These are phyloP conservation scores for Phoeniculus purpureus DNA, from an alignment of 2,797 vertebrate species.

Conservation along the genomic window DNA sequence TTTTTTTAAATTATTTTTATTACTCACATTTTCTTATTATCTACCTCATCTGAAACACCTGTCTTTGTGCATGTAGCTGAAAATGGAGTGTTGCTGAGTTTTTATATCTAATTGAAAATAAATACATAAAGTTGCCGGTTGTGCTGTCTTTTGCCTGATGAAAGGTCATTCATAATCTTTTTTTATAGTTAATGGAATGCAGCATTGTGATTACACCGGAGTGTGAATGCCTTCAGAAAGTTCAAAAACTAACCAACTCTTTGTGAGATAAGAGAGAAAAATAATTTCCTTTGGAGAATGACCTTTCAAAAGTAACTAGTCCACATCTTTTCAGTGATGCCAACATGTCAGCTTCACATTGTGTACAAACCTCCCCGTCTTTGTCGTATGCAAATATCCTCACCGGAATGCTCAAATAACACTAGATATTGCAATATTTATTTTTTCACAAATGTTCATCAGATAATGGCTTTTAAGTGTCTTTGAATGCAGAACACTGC, in stretches of 20 bases:
- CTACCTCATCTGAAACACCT: not conserved
- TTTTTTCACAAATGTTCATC: slow-evolving; percentile 59
- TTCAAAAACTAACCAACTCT: slow-evolving; percentile 71
- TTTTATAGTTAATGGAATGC: slow-evolving; percentile 62
- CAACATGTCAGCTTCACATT: slow-evolving; percentile 50
- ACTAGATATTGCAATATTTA: not conserved
- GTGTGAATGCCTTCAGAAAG: slow-evolving; percentile 68
- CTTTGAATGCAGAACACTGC: slow-evolving; percentile 20
- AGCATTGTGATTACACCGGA: slow-evolving; percentile 55
- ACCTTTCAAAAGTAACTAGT: slow-evolving; percentile 71
- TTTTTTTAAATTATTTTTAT: not conserved
- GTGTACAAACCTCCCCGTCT: slow-evolving; percentile 53
- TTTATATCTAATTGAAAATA: slow-evolving; percentile 65
- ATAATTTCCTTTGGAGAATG: slow-evolving; percentile 67
- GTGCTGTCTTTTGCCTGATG: slow-evolving; percentile 51
- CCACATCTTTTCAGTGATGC: slow-evolving; percentile 56
- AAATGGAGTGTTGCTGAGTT: not conserved
- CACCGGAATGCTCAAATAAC: slow-evolving; percentile 14
- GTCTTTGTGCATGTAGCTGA: not conserved
- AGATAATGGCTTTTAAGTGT: slow-evolving; percentile 43
- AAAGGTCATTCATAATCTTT: slow-evolving; percentile 74
- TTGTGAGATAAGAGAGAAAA: slow-evolving; percentile 59
- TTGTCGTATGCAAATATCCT: slow-evolving; percentile 51
- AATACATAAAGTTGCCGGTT: slow-evolving; percentile 48
- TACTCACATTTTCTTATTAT: not conserved